Evolutionary conservation across 1,140 invertebrate genomes (phyloP), one percentile per base, ranked within the genome.

Genomic region (Drosophila sulfurigaster): DNA sequence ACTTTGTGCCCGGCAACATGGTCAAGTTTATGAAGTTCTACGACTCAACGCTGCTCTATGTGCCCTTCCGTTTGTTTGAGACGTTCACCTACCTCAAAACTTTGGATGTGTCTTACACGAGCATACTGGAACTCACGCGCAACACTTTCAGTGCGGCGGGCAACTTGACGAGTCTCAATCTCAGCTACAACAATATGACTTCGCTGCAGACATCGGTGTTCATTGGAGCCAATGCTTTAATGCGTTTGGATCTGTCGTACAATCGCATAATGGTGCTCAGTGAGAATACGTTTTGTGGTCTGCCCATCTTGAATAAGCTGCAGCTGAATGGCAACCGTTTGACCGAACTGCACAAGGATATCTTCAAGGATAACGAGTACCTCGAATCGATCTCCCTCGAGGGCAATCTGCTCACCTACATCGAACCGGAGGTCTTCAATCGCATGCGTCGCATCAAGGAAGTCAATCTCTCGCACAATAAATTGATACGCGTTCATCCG

Each of bases 21-120:
- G 85, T 90, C n/a, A 91, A 88, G 75, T 92, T 89, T 43, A 92
- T 92, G 86, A 92, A 92, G 60, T 92, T 92, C 75, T 92, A 92
- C 64, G 82, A 91, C 5, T 92, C 91, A 1, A 78, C 78, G 7
- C 58, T 92, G 62, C 71, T 92, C 16, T 92, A 92, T 59, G 68
- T 92, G 57, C 92, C 92, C 35, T 88, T 91, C 5, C 90, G 83
- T 46, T 46, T 92, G 1, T 92, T 92, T 63, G 88, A 91, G 49
- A 83, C 83, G 1, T 92, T 91, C 48, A 68, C 73, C 0, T 66
- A 81, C 5, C 62, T 92, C 1, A 85, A 90, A 20, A 92, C 89
- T 0, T 60, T 92, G 13, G 92, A 92, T 54, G 81, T 92, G 0
- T 91, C 91, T 2, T 81, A 78, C 25, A 85, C 92, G 8, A 81